A percentile compares a stretch with the other conserved stretches of the same genome.
Evolutionary conservation across 2,888 invertebrate genomes (phyloP).

Genomic region (Abrostola tripartita): DNA sequence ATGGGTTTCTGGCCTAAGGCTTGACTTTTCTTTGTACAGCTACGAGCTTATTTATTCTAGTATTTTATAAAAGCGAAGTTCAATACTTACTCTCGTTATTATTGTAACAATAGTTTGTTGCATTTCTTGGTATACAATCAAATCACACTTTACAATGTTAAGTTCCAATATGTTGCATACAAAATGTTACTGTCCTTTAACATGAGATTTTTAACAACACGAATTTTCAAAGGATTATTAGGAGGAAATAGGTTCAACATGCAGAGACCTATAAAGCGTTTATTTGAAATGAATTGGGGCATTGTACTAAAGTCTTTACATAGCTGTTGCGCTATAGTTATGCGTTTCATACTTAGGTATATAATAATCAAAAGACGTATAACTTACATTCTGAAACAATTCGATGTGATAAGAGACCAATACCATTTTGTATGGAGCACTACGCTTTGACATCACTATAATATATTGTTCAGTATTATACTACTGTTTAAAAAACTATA

Average conservation of each 20-base stretch:
- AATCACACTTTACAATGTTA: conserved; percentile 20
- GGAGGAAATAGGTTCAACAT: too few relatives aligned
- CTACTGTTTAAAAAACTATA: conserved; percentile 34
- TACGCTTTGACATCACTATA: conserved; percentile 3
- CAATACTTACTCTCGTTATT: conserved; percentile 31
- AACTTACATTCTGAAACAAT: background rate
- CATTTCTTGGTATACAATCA: conserved; percentile 18
- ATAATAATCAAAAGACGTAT: background rate
- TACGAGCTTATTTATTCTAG: conserved; percentile 84
- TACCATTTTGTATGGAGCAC: background rate
- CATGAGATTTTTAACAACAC: too few relatives aligned
- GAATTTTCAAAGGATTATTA: too few relatives aligned
- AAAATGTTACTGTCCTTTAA: background rate
- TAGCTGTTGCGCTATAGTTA: background rate
- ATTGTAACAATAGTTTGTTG: conserved; percentile 21
- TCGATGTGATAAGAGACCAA: background rate
- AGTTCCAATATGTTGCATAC: background rate
- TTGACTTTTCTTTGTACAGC: conserved; percentile 71
- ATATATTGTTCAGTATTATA: conserved; percentile 47
- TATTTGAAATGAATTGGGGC: too few relatives aligned
- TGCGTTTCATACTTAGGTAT: too few relatives aligned
- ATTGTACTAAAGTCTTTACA: too few relatives aligned
- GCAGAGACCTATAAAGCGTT: too few relatives aligned
- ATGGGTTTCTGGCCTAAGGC: conserved; percentile 75
- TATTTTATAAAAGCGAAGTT: conserved; percentile 57